phyloP scores from a whole-genome alignment of 2,113 vertebrate species.

The Mionectes macconnelli region DNA sequence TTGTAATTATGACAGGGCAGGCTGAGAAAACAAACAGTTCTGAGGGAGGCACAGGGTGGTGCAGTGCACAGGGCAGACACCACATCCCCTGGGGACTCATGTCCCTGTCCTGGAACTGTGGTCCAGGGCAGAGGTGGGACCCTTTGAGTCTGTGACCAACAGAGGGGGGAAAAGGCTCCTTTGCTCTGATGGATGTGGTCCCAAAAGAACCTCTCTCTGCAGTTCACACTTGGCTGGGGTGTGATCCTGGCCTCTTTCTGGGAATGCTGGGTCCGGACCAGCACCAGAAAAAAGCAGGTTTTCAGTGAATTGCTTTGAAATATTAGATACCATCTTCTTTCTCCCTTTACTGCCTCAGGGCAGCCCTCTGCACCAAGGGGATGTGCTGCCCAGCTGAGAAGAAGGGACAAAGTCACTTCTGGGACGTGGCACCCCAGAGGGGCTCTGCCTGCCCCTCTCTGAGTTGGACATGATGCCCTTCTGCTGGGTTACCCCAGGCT shows the following conservation, averaged over 20 bases:
- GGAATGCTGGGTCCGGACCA: neutral
- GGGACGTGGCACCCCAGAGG: neutral
- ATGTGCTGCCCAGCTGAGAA: neutral
- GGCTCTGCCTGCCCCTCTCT: neutral
- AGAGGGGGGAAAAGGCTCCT: neutral
- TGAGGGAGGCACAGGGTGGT: accelerated
- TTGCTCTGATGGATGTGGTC: neutral
- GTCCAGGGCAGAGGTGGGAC: neutral
- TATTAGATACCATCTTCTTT: neutral
- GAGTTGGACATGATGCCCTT: accelerated
- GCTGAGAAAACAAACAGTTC: neutral
- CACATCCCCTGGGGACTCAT: accelerated
- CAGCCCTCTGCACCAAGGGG: neutral
- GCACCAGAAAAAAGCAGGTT: neutral
- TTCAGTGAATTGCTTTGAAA: neutral
- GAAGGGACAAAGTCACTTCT: too few relatives aligned
- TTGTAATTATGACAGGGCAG: slow-evolving; percentile 14
- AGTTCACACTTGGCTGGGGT: neutral
- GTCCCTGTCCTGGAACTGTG: accelerated
- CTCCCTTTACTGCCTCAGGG: accelerated
- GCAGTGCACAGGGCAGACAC: accelerated
- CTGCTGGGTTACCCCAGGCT: neutral
- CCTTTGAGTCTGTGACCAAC: accelerated
- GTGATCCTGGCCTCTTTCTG: accelerated
- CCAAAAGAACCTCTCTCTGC: neutral